Evolutionary conservation across 2,113 vertebrate species (phyloP), one percentile per base, ranked within the genome.

Genomic region (Apodemus sylvaticus): DNA sequence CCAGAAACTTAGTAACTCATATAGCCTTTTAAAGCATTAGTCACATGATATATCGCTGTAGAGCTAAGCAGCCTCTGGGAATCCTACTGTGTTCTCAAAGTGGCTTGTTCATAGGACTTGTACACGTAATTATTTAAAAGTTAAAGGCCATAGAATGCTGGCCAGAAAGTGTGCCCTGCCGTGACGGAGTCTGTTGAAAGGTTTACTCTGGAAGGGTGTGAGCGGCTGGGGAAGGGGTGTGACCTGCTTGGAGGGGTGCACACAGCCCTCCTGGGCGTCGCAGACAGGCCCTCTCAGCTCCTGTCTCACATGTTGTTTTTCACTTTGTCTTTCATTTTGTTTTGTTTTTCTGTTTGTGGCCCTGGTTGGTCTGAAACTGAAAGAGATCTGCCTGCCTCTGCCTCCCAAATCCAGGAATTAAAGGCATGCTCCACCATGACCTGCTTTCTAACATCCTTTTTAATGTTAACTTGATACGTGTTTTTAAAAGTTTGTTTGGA

Each of bases 201-300:
- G 73, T 91, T 91, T 96, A 74, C 58, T 91, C 12, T 6, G 22
- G 62, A 91, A 24, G 92, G 86, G 90, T 31, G 48, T n/a, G 77
- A 93, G 53, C 77, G 55, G 24, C 36, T 68, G 89, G 77, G 5
- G 13, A 42, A 86, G 64, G 48, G 22, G 20, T 73, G 2, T 73
- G 20, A 45, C 70, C 16, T 79, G 17, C 81, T 17, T 73, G 26
- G 77, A 77, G 24, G 24, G 45, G 70, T 39, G 5, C 8, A 5
- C 29, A 36, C 13, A 42, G 7, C 45, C 36, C 51, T 82, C 36
- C 42, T 82, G 31, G n/a, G 8, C 64, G 77, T 36, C n/a, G 58
- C 31, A 12, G 22, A 48, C 24, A 42, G 39, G 45, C 26, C 53
- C n/a, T 45, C n/a, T 83, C 29, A 73, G 17, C 36, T 16, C 12